These are phyloP conservation scores for Hypena proboscidalis DNA, from an alignment of 2,888 invertebrate species.

Conservation along the genomic window DNA sequence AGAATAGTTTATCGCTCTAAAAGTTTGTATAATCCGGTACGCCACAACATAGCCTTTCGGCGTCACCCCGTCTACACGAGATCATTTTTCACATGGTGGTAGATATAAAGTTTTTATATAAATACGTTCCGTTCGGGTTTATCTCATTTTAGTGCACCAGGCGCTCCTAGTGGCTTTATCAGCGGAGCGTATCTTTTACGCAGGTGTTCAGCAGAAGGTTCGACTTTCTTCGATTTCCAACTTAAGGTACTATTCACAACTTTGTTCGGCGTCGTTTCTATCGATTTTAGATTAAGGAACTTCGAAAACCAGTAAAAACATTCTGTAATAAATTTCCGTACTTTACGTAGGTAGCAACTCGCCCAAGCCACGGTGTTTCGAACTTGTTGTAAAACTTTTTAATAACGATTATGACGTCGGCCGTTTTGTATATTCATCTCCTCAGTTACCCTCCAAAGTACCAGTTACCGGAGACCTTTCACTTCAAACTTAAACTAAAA, in stretches of 20 bases:
- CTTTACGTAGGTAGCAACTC: slow-evolving; percentile 55
- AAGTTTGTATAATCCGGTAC: not conserved
- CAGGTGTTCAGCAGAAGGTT: slow-evolving; percentile 78
- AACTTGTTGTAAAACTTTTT: slow-evolving; percentile 57
- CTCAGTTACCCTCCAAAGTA: not conserved
- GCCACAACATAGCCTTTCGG: slow-evolving; percentile 6
- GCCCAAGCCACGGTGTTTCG: slow-evolving; percentile 59
- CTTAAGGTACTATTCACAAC: slow-evolving; percentile 80
- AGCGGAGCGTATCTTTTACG: slow-evolving; percentile 69
- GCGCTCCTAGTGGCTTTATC: slow-evolving; percentile 64
- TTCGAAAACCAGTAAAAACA: slow-evolving; percentile 79
- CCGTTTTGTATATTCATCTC: slow-evolving; percentile 16
- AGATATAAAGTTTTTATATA: slow-evolving; percentile 46
- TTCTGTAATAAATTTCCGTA: slow-evolving; percentile 76
- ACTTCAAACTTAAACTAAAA: not conserved
- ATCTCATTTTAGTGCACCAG: slow-evolving; percentile 61
- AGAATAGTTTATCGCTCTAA: not conserved
- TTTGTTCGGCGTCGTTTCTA: slow-evolving; percentile 77
- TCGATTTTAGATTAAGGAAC: slow-evolving; percentile 84
- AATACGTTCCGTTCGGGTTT: slow-evolving; percentile 54
- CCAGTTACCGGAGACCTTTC: not conserved
- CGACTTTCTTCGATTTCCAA: slow-evolving; percentile 76
- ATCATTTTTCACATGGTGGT: slow-evolving; percentile 40
- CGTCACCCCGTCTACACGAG: slow-evolving; percentile 23
- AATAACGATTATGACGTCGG: slow-evolving; percentile 55